A percentile compares a stretch with the other conserved stretches of the same genome.
Conservation (phyloP, 2,113 vertebrate species). For the Garra rufa region DNA sequence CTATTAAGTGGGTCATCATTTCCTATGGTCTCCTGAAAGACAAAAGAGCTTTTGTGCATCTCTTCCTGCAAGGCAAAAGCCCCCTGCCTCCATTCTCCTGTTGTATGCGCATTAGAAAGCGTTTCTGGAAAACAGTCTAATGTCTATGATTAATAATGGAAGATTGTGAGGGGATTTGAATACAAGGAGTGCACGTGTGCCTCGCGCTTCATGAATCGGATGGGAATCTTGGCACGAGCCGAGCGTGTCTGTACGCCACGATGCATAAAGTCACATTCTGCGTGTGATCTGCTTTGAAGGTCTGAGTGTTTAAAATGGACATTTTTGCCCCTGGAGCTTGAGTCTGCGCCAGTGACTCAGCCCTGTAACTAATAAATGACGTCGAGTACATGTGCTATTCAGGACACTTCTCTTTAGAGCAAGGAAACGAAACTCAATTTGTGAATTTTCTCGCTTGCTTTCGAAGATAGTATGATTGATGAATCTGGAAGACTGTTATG, state of each 20-base stretch:
- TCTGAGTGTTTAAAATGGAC: slow-evolving; percentile 38
- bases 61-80: slow-evolving; percentile 68
- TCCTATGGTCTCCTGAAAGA: slow-evolving; percentile 75
- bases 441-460: neutral
- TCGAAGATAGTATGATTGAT: neutral
- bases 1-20: slow-evolving; percentile 80
- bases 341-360: slow-evolving; percentile 27
- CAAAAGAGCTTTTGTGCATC: slow-evolving; percentile 68
- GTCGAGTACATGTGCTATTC: neutral
- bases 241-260: slow-evolving; percentile 17
- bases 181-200: slow-evolving; percentile 49
- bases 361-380: slow-evolving; percentile 14
- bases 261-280: slow-evolving; percentile 14
- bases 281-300: slow-evolving; percentile 22
- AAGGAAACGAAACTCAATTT: neutral
- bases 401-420: slow-evolving; percentile 13
- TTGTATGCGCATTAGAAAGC: slow-evolving; percentile 70
- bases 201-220: neutral
- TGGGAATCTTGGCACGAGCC: neutral
- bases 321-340: slow-evolving; percentile 32
- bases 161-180: slow-evolving; percentile 56
- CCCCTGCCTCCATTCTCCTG: slow-evolving; percentile 66
- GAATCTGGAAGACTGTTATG: neutral
- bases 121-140: slow-evolving; percentile 67
- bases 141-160: slow-evolving; percentile 56